Evolutionary conservation across 2,888 invertebrate genomes (phyloP), one percentile per base, ranked within the genome.

Genomic region (Tipula helvola): DNA sequence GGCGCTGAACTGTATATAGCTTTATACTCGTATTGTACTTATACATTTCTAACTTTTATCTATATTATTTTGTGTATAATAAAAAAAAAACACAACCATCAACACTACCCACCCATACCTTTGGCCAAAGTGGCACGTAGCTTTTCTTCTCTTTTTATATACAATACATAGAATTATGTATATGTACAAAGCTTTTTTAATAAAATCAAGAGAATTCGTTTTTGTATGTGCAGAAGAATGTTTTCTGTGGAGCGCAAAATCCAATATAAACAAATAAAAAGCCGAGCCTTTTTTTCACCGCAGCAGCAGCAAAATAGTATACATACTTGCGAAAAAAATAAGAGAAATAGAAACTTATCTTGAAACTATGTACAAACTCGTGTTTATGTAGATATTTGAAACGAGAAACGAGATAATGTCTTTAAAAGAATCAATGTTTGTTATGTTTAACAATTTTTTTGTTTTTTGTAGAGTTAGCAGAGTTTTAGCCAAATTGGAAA

Each of bases 1-100:
- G 86, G 86, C 86, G 86, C 86, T 86, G 86, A 86, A 86, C 86
- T 86, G 84, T 86, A 47, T 86, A 28, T 28, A 86, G 71, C 86
- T 71, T 83, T 86, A 71, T 28, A 42, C 47, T 86, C 83, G n/a
- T 86, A 42, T 42, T 28, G 18, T 2, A 39, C 16, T 16, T 85
- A 39, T 0, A 41, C 39, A 16, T 18, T 85, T 85, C 85, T 85
- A 42, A 41, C 42, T 41, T 85, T 18, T 85, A 8, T 42, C 10
- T 85, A 42, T 85, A 39, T 41, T 42, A 4, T 42, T 18, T 18
- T 42, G 42, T 85, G 28, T 28, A 28, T 28, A 41, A 85, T 41
- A 16, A 85, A 42, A 41, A n/a, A 85, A 85, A 85, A 42, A 18
- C 16, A 85, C 85, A 85, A 41, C 16, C 16, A 41, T 57, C 39